Percentiles rank a stretch among this genome's conserved stretches.
phyloP scores from a whole-genome alignment of 2,797 vertebrate genomes.

The Lerista edwardsae region DNA sequence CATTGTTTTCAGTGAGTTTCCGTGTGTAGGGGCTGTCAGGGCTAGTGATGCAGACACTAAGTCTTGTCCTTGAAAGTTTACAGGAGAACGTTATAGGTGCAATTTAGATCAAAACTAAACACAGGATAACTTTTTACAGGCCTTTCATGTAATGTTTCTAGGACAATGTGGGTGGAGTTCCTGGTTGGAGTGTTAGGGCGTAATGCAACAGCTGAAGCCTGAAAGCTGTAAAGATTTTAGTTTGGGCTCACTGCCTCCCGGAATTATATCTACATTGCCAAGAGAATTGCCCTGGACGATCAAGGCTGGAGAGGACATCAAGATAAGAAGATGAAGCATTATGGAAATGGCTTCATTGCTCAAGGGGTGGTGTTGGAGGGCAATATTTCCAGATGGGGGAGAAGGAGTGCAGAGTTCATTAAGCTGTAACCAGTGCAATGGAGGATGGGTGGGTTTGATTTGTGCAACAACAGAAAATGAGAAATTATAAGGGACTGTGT shows the following conservation, averaged over 20 bases:
- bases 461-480: not conserved
- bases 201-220: not conserved
- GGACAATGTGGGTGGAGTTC: not conserved
- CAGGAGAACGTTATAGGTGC: not conserved
- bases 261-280: not conserved
- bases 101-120: not conserved
- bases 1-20: not conserved
- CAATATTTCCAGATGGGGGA: not conserved
- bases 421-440: not conserved
- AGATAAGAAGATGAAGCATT: not conserved
- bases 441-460: not conserved
- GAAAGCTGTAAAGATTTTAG: not conserved
- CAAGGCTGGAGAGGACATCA: not conserved
- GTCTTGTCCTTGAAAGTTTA: not conserved
- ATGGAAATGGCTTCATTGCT: not conserved
- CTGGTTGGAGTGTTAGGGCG: not conserved
- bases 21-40: not conserved
- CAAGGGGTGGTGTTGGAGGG: not conserved
- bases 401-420: not conserved
- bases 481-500: not conserved
- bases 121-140: not conserved
- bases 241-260: not conserved
- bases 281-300: not conserved
- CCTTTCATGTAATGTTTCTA: not conserved
- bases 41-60: not conserved